Percentiles rank a stretch among this genome's conserved stretches.
These are phyloP conservation scores for Scolopax mira DNA, from an alignment of 2,113 vertebrate genomes.

Conservation along the genomic window DNA sequence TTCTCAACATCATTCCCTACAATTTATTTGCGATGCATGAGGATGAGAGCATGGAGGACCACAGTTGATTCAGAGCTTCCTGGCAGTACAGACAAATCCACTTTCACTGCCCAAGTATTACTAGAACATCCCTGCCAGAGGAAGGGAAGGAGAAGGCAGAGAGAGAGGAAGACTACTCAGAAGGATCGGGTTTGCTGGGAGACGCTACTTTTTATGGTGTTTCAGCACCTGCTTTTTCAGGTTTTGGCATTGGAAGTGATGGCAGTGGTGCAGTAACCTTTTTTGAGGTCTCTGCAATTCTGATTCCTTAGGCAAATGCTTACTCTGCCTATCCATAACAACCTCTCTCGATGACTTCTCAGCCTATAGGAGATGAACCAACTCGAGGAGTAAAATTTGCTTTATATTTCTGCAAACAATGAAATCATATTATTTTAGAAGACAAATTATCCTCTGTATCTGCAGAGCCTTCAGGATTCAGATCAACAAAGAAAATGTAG, in stretches of 20 bases:
- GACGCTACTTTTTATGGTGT: background rate
- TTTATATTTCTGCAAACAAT: background rate
- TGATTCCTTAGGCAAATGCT: background rate
- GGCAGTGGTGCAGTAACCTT: background rate
- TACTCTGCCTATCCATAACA: background rate
- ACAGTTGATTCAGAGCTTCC: background rate
- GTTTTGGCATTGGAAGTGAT: background rate
- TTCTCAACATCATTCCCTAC: background rate
- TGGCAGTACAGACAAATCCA: background rate
- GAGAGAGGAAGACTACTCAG: background rate
- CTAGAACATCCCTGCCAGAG: background rate
- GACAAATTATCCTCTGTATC: background rate
- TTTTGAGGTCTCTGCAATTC: background rate
- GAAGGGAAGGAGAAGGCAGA: background rate
- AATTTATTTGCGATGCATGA: background rate
- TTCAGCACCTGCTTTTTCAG: background rate
- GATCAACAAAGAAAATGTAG: background rate
- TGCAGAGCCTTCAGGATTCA: background rate
- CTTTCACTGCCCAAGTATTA: background rate
- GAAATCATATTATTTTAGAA: background rate
- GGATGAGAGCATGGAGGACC: background rate
- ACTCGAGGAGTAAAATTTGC: background rate
- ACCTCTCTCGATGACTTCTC: background rate
- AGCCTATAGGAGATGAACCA: background rate
- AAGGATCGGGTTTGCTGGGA: background rate